Evolutionary conservation across 1,140 invertebrate genomes (phyloP).

Genomic region (Microplitis mediator): DNA sequence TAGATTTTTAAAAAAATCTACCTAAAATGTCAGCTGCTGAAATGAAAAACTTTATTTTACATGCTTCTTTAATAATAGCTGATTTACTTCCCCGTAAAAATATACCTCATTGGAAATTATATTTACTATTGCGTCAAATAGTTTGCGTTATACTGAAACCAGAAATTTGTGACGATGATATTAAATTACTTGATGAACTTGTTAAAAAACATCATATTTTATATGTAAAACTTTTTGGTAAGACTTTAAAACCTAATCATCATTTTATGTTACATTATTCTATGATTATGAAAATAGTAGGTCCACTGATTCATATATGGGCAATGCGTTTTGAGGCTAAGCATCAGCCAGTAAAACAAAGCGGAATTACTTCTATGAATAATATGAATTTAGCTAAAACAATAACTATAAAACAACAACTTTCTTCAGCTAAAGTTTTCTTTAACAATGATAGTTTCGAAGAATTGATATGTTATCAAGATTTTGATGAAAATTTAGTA

Average conservation of each 20-base stretch:
- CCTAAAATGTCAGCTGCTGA: slow-evolving; percentile 26
- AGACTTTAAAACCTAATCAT: slow-evolving; percentile 15
- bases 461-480: not conserved
- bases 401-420: not conserved
- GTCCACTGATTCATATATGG: slow-evolving; percentile 6
- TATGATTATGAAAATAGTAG: slow-evolving; percentile 11
- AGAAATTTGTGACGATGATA: slow-evolving; percentile 12
- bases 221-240: slow-evolving; percentile 5
- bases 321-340: slow-evolving; percentile 18
- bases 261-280: slow-evolving; percentile 23
- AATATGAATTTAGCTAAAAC: not conserved
- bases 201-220: slow-evolving; percentile 23
- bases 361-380: not conserved
- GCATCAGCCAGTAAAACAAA: not conserved
- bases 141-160: slow-evolving; percentile 22
- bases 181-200: slow-evolving; percentile 12
- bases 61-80: slow-evolving; percentile 24
- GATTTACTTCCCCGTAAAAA: slow-evolving; percentile 25
- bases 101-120: slow-evolving; percentile 22
- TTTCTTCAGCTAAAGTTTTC: not conserved
- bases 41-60: slow-evolving; percentile 27
- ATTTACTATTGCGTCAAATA: slow-evolving; percentile 25
- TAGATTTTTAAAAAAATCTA: no score
- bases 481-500: not conserved
- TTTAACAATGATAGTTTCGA: not conserved